Base-by-base conservation (phyloP, 2,888 invertebrate genomes). In the Nomada flava region DNA sequence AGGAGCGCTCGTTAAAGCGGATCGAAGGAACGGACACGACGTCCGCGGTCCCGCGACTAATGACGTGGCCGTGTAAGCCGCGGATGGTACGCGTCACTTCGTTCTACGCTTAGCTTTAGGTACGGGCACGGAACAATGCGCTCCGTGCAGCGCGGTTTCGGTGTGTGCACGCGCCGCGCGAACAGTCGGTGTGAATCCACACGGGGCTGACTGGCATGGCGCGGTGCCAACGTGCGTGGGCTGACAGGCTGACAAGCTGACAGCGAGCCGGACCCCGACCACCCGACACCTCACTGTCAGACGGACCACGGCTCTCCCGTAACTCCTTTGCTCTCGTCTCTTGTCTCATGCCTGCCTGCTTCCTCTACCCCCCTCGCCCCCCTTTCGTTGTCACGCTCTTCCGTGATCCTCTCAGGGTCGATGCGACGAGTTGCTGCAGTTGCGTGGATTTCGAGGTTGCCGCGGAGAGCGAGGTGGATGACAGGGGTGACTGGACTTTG, bases 261-360 rank as follows among this genome's bases (percentile, higher is more conserved):
- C 93, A 92, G 92, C 89, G 83, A 87, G 88, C 90, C 78, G 83
- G 87, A 69, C 85, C 88, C 90, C 92, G 92, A 92, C 93, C 92
- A 92, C 91, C 93, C 92, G 92, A 93, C 93, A 93, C 92, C 92
- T 92, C 90, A 90, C 92, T 92, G 93, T 92, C 92, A 92, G 90
- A 85, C 88, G 81, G 83, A 76, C 89, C 89, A 79, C 85, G 89
- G 90, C 89, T 91, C 91, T 88, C 90, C 89, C 91, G 89, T 91
- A 91, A 91, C 87, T 91, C 88, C 90, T 90, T 88, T 86, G 84
- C 82, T 83, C 85, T 84, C 82, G 82, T 79, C 86, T 82, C 82
- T 82, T 80, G 80, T 78, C 88, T 83, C 78, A 55, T 65, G 64
- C 68, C 81, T 36, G 36, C 36, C 36, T 36, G 36, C 36, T 36